These are phyloP conservation scores for Drosophila helvetica DNA, from an alignment of 2,888 invertebrate genomes.

Conservation along the genomic window DNA sequence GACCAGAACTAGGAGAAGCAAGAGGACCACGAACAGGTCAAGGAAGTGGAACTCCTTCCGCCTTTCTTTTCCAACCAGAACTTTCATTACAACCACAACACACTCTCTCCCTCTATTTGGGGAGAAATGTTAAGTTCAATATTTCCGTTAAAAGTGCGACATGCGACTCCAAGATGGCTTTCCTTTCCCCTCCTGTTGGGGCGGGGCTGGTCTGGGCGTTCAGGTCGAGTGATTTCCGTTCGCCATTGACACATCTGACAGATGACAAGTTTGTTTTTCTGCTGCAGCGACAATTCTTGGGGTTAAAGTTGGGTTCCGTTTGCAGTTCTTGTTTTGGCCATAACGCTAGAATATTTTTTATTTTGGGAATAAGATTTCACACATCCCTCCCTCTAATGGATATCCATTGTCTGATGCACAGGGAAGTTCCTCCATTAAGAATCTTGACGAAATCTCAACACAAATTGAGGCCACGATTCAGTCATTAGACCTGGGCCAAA, in stretches of 20 bases:
- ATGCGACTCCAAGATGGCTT: conserved; percentile 23
- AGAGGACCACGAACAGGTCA: conserved; percentile 16
- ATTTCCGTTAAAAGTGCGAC: conserved; percentile 71
- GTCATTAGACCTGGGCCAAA: conserved; percentile 26
- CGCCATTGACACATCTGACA: conserved; percentile 33
- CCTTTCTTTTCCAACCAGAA: conserved; percentile 1
- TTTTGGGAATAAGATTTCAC: neutral
- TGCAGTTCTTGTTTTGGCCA: neutral
- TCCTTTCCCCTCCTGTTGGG: no score
- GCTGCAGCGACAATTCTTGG: neutral
- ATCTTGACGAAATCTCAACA: conserved; percentile 7
- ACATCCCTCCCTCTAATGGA: neutral
- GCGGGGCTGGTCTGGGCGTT: conserved; percentile 15
- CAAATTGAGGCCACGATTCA: conserved; percentile 39
- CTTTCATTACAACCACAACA: conserved; percentile 6
- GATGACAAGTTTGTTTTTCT: conserved; percentile 39
- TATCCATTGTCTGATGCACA: neutral
- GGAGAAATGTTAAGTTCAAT: conserved; percentile 59
- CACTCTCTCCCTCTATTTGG: conserved; percentile 10
- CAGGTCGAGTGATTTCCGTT: conserved; percentile 65
- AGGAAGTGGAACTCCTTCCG: conserved; percentile 14
- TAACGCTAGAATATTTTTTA: neutral
- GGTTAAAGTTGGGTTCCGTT: conserved; percentile 24
- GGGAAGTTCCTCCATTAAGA: no score
- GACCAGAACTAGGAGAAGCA: neutral